Conservation (phyloP, 2,888 invertebrate genomes). For the Cetonia aurata region DNA sequence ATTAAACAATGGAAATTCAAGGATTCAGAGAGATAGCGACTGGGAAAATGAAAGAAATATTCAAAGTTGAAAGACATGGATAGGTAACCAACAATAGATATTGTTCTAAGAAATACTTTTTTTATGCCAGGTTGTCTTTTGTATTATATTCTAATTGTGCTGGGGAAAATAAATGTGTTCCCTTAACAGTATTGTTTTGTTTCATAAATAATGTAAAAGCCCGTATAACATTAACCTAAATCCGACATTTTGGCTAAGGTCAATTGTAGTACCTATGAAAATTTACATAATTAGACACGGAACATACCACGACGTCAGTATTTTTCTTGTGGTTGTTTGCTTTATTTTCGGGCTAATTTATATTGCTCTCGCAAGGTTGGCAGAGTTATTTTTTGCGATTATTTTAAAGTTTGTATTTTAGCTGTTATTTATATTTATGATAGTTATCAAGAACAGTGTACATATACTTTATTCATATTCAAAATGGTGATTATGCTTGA, state of each 20-base stretch:
- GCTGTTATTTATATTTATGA: neutral
- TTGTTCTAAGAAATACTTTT: too few relatives aligned
- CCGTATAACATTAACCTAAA: constrained; percentile 31
- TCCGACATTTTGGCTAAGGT: constrained; percentile 28
- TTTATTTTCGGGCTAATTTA: too few relatives aligned
- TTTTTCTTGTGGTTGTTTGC: too few relatives aligned
- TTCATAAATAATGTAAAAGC: constrained; percentile 30
- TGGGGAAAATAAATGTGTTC: constrained; percentile 21
- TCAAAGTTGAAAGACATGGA: too few relatives aligned
- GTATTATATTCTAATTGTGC: neutral
- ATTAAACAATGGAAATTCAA: too few relatives aligned
- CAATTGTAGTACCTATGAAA: constrained; percentile 12
- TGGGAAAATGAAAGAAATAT: too few relatives aligned
- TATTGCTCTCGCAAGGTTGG: too few relatives aligned
- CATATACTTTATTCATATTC: neutral
- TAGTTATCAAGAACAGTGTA: neutral
- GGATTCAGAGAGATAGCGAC: too few relatives aligned
- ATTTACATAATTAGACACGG: constrained; percentile 37
- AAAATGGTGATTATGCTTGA: neutral
- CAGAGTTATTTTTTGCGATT: neutral
- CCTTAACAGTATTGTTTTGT: constrained; percentile 27
- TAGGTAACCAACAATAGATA: too few relatives aligned
- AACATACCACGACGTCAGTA: neutral
- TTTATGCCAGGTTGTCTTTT: too few relatives aligned
- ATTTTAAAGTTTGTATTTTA: constrained; percentile 11